Conservation (phyloP, 1,140 invertebrate genomes). For the Amphibalanus amphitrite region DNA sequence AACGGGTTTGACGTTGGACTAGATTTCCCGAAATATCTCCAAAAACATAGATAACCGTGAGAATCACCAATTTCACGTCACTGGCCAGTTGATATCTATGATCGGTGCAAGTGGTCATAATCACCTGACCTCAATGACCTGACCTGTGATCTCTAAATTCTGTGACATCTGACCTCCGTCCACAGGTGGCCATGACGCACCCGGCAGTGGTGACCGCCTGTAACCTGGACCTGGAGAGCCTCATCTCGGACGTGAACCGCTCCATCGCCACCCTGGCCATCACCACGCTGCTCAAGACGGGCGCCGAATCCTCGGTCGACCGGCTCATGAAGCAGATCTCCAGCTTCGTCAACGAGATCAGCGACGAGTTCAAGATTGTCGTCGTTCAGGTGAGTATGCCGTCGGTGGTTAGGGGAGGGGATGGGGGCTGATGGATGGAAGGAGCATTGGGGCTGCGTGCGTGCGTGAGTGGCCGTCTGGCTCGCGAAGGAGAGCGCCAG, state of each 20-base stretch:
- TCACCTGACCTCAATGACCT: too few relatives aligned
- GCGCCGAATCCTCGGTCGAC: constrained; percentile 90
- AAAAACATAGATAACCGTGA: too few relatives aligned
- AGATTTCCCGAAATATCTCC: too few relatives aligned
- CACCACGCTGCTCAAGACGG: constrained; percentile 92
- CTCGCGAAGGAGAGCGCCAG: too few relatives aligned
- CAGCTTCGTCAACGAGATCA: constrained; percentile 94
- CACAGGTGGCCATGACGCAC: constrained; percentile 63
- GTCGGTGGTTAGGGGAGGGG: background rate
- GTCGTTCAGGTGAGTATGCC: constrained; percentile 66
- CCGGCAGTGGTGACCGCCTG: constrained; percentile 91
- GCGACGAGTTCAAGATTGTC: constrained; percentile 97
- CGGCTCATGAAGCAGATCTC: constrained; percentile 97
- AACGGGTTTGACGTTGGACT: too few relatives aligned
- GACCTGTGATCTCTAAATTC: too few relatives aligned
- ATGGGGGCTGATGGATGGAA: too few relatives aligned
- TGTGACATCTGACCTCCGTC: background rate
- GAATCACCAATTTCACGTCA: constrained; percentile 5
- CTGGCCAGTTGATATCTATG: too few relatives aligned
- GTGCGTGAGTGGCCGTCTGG: too few relatives aligned
- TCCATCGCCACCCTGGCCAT: constrained; percentile 96
- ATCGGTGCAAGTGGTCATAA: too few relatives aligned
- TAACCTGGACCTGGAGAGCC: constrained; percentile 89
- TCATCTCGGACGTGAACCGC: constrained; percentile 91
- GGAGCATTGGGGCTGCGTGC: too few relatives aligned